phyloP scores from a whole-genome alignment of 2,797 vertebrate species.

The Chromobotia macracanthus region DNA sequence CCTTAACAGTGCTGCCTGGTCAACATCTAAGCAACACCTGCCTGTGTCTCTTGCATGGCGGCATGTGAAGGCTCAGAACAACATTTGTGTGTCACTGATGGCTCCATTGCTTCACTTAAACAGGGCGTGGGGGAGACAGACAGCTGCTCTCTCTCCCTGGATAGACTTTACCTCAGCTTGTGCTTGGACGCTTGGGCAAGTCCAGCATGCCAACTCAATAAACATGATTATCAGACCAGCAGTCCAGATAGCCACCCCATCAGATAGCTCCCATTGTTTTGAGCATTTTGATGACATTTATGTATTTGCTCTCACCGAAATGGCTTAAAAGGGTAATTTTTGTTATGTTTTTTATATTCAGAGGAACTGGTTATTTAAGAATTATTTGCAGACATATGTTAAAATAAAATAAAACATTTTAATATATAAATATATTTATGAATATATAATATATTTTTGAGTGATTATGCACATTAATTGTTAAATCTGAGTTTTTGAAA shows the following conservation, averaged over 20 bases:
- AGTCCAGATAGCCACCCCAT: not conserved
- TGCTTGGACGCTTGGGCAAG: constrained; percentile 67
- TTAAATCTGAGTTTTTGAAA: no score
- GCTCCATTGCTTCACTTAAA: constrained; percentile 70
- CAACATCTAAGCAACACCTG: not conserved
- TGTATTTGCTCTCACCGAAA: not conserved
- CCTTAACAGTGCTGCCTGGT: no score
- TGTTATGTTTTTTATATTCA: not conserved
- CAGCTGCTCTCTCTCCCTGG: constrained; percentile 49
- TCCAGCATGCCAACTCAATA: constrained; percentile 67
- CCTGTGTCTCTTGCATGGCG: constrained; percentile 3
- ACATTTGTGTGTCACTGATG: constrained; percentile 47
- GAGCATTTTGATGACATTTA: not conserved
- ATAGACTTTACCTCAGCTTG: constrained; percentile 49
- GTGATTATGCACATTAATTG: no score
- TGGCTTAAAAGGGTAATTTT: not conserved
- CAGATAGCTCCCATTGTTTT: not conserved
- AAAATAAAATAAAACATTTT: no score
- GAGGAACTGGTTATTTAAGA: no score
- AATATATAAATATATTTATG: no score
- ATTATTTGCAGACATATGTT: no score
- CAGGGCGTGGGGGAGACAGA: constrained; percentile 60
- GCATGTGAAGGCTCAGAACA: constrained; percentile 5
- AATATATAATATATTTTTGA: no score
- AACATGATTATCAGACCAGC: constrained; percentile 65